phyloP scores from a whole-genome alignment of 2,888 invertebrate species.

The Cheilosia grossa region DNA sequence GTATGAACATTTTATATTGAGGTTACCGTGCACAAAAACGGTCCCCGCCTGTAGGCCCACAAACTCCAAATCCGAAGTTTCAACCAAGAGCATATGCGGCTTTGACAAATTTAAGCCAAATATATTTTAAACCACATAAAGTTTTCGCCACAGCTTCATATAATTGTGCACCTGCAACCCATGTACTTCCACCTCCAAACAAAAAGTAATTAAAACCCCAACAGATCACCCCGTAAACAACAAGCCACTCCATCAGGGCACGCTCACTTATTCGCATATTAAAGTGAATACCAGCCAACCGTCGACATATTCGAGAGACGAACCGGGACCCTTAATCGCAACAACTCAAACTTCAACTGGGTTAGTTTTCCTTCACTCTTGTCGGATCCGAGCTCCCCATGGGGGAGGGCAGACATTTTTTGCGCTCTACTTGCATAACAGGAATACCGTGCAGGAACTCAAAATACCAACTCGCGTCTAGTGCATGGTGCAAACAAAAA shows the following conservation, averaged over 20 bases:
- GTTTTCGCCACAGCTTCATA: too few species aligned
- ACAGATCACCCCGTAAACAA: conserved; percentile 35
- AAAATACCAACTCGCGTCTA: conserved; percentile 28
- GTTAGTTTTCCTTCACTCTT: conserved; percentile 12
- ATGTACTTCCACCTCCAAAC: background rate
- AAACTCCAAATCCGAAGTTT: too few species aligned
- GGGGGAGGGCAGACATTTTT: conserved; percentile 15
- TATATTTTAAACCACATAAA: too few species aligned
- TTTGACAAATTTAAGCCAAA: too few species aligned
- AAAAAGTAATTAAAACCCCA: background rate
- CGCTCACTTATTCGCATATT: conserved; percentile 52
- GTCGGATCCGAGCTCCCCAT: background rate
- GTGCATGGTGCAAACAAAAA: conserved; percentile 31
- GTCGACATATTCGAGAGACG: background rate
- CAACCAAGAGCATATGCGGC: too few species aligned
- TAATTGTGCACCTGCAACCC: background rate
- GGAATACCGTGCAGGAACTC: conserved; percentile 37
- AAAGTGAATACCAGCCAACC: too few species aligned
- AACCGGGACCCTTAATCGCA: conserved; percentile 20
- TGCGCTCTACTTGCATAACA: conserved; percentile 15
- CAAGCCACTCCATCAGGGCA: conserved; percentile 13
- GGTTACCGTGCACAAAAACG: too few species aligned
- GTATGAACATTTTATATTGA: too few species aligned
- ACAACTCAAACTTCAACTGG: conserved; percentile 35
- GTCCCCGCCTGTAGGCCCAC: too few species aligned